These are phyloP conservation scores for Trachelipus rathkii DNA, from an alignment of 1,140 invertebrate genomes.

Conservation along the genomic window DNA sequence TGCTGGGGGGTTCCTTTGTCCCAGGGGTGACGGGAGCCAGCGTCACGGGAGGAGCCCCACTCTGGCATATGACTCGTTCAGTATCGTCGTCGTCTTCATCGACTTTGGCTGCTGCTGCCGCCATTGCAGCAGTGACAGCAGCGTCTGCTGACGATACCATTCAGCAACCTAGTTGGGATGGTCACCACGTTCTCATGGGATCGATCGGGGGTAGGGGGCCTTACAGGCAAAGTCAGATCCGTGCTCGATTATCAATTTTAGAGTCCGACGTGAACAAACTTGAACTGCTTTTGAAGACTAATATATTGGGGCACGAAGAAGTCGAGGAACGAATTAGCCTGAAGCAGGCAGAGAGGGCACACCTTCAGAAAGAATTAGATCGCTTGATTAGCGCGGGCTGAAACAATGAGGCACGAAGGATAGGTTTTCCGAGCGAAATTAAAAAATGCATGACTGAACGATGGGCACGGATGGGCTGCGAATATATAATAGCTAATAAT, in stretches of 20 bases:
- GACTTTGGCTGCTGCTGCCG: slow-evolving; percentile 29
- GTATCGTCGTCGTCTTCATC: slow-evolving; percentile 34
- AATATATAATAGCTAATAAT: background rate
- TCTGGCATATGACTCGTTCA: slow-evolving; percentile 33
- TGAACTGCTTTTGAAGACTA: slow-evolving; percentile 35
- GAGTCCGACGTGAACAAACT: slow-evolving; percentile 35
- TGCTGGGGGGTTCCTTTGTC: slow-evolving; percentile 39
- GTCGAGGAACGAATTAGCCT: slow-evolving; percentile 33
- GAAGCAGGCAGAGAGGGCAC: slow-evolving; percentile 26
- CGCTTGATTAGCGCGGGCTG: slow-evolving; percentile 43
- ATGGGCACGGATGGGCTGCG: background rate
- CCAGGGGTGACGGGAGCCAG: slow-evolving; percentile 38
- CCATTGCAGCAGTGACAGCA: slow-evolving; percentile 18
- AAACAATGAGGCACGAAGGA: slow-evolving; percentile 40
- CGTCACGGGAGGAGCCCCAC: slow-evolving; percentile 26
- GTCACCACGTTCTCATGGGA: background rate
- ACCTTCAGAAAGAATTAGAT: slow-evolving; percentile 41
- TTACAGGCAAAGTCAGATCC: slow-evolving; percentile 39
- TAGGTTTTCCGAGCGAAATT: slow-evolving; percentile 43
- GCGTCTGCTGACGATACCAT: slow-evolving; percentile 3
- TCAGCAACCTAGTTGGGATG: background rate
- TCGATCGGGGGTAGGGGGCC: slow-evolving; percentile 17
- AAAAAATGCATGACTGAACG: slow-evolving; percentile 18
- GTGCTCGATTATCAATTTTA: slow-evolving; percentile 32
- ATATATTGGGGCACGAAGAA: slow-evolving; percentile 29